These are phyloP conservation scores for Lathronympha strigana DNA, from an alignment of 2,888 invertebrate genomes.

Conservation along the genomic window DNA sequence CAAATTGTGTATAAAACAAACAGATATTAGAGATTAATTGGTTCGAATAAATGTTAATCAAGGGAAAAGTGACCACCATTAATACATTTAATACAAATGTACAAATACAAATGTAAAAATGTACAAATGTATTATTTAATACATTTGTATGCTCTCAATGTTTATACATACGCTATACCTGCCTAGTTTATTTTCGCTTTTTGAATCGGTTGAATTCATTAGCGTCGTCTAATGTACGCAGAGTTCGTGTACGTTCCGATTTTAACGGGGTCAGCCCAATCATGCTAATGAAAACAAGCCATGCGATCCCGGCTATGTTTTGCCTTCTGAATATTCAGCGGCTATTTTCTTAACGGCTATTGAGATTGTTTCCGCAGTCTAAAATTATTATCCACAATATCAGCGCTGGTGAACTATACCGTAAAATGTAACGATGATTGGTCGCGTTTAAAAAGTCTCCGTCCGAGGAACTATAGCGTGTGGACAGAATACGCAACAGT, in stretches of 20 bases:
- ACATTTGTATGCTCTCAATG: no score
- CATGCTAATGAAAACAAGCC: conserved; percentile 81
- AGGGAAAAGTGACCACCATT: no score
- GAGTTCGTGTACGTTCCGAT: conserved; percentile 50
- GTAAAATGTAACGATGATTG: conserved; percentile 54
- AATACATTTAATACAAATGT: no score
- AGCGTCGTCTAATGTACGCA: conserved; percentile 37
- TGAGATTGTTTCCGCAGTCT: conserved; percentile 67
- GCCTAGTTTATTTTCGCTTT: no score
- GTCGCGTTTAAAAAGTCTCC: conserved; percentile 33
- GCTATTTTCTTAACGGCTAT: conserved; percentile 76
- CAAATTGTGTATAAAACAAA: no score
- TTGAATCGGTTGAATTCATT: conserved; percentile 41
- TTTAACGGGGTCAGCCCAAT: conserved; percentile 78
- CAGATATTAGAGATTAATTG: no score
- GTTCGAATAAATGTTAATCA: no score
- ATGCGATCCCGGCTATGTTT: conserved; percentile 68
- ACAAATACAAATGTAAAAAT: no score
- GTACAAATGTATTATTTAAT: no score
- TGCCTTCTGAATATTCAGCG: conserved; percentile 76
- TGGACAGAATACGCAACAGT: not conserved
- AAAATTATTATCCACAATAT: conserved; percentile 61
- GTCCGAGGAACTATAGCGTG: conserved; percentile 21
- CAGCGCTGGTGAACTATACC: conserved; percentile 47
- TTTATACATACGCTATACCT: no score